phyloP scores from a whole-genome alignment of 2,888 invertebrate genomes.

The Polietes domitor region DNA sequence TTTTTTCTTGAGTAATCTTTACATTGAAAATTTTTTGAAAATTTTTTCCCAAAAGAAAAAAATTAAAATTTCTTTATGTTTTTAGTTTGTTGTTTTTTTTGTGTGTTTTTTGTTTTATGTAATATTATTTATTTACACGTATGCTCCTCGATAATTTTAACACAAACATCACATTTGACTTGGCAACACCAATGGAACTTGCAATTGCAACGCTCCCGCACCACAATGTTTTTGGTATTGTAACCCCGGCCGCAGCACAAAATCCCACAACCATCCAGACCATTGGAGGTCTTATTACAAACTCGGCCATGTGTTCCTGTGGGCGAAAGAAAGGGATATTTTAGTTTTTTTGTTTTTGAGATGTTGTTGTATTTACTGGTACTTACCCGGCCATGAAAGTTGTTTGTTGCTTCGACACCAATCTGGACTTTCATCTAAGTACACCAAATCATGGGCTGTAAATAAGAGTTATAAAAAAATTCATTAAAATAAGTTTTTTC shows the following conservation, averaged over 20 bases:
- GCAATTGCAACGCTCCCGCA: constrained; percentile 93
- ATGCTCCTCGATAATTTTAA: constrained; percentile 88
- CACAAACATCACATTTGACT: constrained; percentile 94
- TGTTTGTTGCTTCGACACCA: constrained; percentile 92
- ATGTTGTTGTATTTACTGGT: neutral
- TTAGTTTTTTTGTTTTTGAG: constrained; percentile 4
- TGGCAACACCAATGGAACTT: constrained; percentile 98
- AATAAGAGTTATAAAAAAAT: no score
- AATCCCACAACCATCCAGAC: constrained; percentile 91
- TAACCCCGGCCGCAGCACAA: constrained; percentile 97
- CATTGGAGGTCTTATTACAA: constrained; percentile 88
- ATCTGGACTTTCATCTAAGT: constrained; percentile 96
- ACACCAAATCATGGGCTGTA: constrained; percentile 95
- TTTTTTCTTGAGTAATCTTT: constrained; percentile 26
- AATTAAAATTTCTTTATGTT: constrained; percentile 29
- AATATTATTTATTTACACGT: constrained; percentile 89
- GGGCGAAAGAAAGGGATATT: constrained; percentile 72
- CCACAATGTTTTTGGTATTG: constrained; percentile 90
- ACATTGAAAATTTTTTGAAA: constrained; percentile 40
- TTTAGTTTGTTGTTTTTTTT: neutral
- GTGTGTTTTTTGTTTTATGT: no score
- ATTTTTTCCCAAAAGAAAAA: constrained; percentile 26
- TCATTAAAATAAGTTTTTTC: no score
- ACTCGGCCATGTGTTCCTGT: constrained; percentile 86
- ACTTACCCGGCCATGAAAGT: constrained; percentile 84